Base-by-base conservation (phyloP, 1,140 invertebrate species). In the Delia radicum region DNA sequence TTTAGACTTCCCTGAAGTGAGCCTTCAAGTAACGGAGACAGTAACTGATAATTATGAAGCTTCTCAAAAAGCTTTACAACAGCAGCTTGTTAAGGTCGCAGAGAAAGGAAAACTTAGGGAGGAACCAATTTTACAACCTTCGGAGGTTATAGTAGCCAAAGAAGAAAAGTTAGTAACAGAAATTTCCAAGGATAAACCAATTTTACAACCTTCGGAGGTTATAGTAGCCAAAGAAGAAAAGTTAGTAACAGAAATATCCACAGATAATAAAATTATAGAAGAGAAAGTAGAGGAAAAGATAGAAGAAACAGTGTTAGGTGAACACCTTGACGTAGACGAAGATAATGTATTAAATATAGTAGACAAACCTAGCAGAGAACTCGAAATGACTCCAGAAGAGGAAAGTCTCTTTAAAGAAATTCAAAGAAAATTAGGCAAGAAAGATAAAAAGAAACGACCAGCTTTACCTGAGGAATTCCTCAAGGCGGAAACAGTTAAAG, bases 1-100 rank as follows among this genome's bases (percentile, higher is more conserved):
- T 87, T 89, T 91, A 81, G 83, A 86, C 82, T 84, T 86, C 77
- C 85, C 85, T 31, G 79, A 81, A 79, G 82, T 85, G 78, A 85
- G 80, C 79, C 79, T 85, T 74, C 78, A 79, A 75, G 81, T 86
- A 42, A 86, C 82, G 28, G 82, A 85, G 77, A 85, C 83, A 69
- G 79, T 85, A 74, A 85, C 83, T 21, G 81, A 85, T 80, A 82
- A 82, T 61, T 46, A 81, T 28, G 82, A 85, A 29, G 79, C 81
- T 55, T 73, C 78, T 65, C 77, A 81, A 28, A 74, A 63, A 77
- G 71, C 65, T 28, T 74, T 77, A 61, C 81, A 85, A 62, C 72
- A 48, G 33, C 28, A 55, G 55, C 24, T 29, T n/a, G 8, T 75
- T 7, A 18, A 6, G 48, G 18, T 21, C 28, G 21, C 13, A 13